Percentiles rank a stretch among this genome's conserved stretches.
Conservation (phyloP, 2,888 invertebrate species). For the Pandemis corylana region DNA sequence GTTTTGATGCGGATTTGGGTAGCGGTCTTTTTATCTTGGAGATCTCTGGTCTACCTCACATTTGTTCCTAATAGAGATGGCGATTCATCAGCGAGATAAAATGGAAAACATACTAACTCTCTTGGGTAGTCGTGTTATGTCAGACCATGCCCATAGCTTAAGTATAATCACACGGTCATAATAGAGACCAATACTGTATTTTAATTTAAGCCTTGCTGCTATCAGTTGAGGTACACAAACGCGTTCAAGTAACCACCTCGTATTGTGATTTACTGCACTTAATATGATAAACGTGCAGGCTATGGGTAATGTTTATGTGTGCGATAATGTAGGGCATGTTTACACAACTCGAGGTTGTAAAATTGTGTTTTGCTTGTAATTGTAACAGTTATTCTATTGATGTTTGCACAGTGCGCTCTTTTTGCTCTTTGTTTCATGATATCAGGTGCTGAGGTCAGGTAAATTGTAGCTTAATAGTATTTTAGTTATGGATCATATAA, state of each 20-base stretch:
- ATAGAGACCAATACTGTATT: not conserved
- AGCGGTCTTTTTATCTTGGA: not conserved
- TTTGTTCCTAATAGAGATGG: not conserved
- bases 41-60: not conserved
- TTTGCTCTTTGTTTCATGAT: not conserved
- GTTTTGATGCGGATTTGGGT: not conserved
- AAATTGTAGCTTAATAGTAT: not conserved
- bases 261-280: constrained; percentile 54
- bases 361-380: constrained; percentile 56
- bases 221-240: constrained; percentile 1
- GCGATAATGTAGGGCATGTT: constrained; percentile 73
- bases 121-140: constrained; percentile 25
- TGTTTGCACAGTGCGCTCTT: not conserved
- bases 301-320: constrained; percentile 63
- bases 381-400: constrained; percentile 53
- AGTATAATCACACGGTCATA: constrained; percentile 21
- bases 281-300: constrained; percentile 60
- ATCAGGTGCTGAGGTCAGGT: constrained; percentile 1
- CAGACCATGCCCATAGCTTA: constrained; percentile 29
- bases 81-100: constrained; percentile 7
- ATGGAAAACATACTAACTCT: not conserved
- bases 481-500: not conserved
- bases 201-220: constrained; percentile 6
- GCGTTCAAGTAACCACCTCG: not conserved
- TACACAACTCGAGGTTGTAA: constrained; percentile 71